phyloP scores from a whole-genome alignment of 2,888 invertebrate genomes.

The Carterocephalus palaemon region DNA sequence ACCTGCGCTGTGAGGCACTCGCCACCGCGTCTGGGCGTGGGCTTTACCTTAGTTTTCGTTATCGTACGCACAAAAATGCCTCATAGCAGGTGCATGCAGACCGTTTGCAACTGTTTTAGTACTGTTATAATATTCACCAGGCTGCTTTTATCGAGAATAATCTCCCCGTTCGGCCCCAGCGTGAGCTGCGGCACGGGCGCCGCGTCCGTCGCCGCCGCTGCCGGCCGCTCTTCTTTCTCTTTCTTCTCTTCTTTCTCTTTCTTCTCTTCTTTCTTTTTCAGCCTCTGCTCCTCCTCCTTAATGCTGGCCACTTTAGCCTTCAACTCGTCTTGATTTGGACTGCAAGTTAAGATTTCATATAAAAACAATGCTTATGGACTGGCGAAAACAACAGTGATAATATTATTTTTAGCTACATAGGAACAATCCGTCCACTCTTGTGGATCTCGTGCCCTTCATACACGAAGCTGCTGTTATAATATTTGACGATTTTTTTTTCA shows the following conservation, averaged over 20 bases:
- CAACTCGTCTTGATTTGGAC: slow-evolving; percentile 61
- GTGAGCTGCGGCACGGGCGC: slow-evolving; percentile 90
- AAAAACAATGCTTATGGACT: neutral
- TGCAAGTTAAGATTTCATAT: slow-evolving; percentile 29
- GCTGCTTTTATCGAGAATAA: slow-evolving; percentile 91
- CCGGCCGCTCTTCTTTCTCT: slow-evolving; percentile 35
- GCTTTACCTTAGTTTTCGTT: too few relatives aligned
- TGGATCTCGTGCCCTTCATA: too few relatives aligned
- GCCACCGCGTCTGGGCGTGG: too few relatives aligned
- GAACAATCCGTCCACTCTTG: too few relatives aligned
- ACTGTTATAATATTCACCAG: slow-evolving; percentile 78
- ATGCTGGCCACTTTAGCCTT: slow-evolving; percentile 54
- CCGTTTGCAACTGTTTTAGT: too few relatives aligned
- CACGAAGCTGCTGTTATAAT: too few relatives aligned
- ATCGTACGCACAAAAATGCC: too few relatives aligned
- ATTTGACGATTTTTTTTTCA: too few relatives aligned
- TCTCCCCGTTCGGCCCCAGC: slow-evolving; percentile 90
- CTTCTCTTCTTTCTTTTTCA: slow-evolving; percentile 26
- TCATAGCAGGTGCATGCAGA: too few relatives aligned
- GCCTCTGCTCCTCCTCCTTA: slow-evolving; percentile 42
- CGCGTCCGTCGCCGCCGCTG: slow-evolving; percentile 41
- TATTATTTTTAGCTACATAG: too few relatives aligned
- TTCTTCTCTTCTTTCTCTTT: slow-evolving; percentile 31
- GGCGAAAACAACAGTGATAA: too few relatives aligned
- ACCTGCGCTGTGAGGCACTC: too few relatives aligned